These are phyloP conservation scores for Sceloporus undulatus DNA, from an alignment of 2,113 vertebrate genomes.

Conservation along the genomic window DNA sequence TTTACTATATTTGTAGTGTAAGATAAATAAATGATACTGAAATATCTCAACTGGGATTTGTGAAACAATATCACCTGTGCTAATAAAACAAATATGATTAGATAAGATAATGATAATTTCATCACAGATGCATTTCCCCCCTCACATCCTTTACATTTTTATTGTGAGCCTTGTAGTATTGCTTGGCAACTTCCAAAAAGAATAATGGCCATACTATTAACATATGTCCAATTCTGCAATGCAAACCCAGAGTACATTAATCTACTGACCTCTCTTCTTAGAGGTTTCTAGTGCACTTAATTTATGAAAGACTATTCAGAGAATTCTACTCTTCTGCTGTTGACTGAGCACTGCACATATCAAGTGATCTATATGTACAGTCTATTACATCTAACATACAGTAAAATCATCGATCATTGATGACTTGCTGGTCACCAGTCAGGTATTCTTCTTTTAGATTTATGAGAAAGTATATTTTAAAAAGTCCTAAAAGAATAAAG, in stretches of 20 bases:
- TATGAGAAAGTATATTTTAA: constrained; percentile 54
- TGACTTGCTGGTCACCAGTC: constrained; percentile 46
- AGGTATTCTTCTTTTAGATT: constrained; percentile 55
- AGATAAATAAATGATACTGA: neutral
- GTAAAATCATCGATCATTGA: constrained; percentile 50
- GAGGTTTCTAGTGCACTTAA: constrained; percentile 48
- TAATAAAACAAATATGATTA: constrained; percentile 34
- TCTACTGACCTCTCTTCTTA: constrained; percentile 36
- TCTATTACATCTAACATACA: constrained; percentile 58
- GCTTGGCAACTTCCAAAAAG: constrained; percentile 41
- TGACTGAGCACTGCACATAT: constrained; percentile 31
- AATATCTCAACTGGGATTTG: neutral
- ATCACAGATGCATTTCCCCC: constrained; percentile 10
- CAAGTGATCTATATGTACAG: constrained; percentile 34
- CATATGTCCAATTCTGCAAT: constrained; percentile 18
- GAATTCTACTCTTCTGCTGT: constrained; percentile 4
- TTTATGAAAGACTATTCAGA: constrained; percentile 47
- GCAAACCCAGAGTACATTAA: constrained; percentile 47
- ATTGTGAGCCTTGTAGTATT: neutral
- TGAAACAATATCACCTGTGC: neutral
- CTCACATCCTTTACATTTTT: constrained; percentile 29
- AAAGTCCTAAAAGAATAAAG: constrained; percentile 54
- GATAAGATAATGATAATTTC: constrained; percentile 20
- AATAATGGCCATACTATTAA: constrained; percentile 39
- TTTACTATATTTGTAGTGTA: neutral